Base-by-base conservation (phyloP, 2,888 invertebrate genomes). In the Pristionchus entomophagus region DNA sequence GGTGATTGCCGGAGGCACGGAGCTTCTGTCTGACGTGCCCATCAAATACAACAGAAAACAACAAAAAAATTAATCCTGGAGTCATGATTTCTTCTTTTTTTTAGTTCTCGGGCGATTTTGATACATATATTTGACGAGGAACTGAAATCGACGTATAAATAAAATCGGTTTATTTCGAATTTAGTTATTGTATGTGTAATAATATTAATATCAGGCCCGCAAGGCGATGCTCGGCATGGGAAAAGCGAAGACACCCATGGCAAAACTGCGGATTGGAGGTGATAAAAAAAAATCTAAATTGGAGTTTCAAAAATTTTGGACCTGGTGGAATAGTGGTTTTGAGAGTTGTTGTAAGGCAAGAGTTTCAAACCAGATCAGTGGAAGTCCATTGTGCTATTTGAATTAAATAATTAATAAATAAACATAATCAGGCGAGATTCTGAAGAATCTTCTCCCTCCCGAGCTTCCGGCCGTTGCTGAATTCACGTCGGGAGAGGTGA, bases 21-120 rank as follows among this genome's bases (percentile, higher is more conserved):
- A 99, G 95, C 97, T 97, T 94, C 97, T 99, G 97, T 98, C 98
- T 0, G 99, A 99, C 94, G 97, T 99, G 84, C 99, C 99, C 0
- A 99, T 99, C 94, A 96, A 99, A 8, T 97, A 97, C 94, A 98
- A 96, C 91, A 95, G 97, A 88, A 94, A 86, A 62, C 89, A 89
- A 22, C 45, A 22, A 1, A 53, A 26, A 12, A 35, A 17, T 32
- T 14, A 53, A 19, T 0, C 19, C 49, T n/a, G n/a, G n/a, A n/a
- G n/a, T n/a, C n/a, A n/a, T n/a, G n/a, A n/a, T n/a, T n/a, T n/a
- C n/a, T n/a, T n/a, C n/a, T n/a, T n/a, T n/a, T n/a, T n/a, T n/a
- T n/a, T n/a, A n/a, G n/a, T n/a, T n/a, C n/a, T n/a, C n/a, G n/a
- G n/a, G n/a, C n/a, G n/a, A n/a, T n/a, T n/a, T n/a, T n/a, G n/a